A percentile compares a stretch with the other conserved stretches of the same genome.
Evolutionary conservation across 1,140 invertebrate genomes (phyloP).

Genomic region (Patella vulgata): DNA sequence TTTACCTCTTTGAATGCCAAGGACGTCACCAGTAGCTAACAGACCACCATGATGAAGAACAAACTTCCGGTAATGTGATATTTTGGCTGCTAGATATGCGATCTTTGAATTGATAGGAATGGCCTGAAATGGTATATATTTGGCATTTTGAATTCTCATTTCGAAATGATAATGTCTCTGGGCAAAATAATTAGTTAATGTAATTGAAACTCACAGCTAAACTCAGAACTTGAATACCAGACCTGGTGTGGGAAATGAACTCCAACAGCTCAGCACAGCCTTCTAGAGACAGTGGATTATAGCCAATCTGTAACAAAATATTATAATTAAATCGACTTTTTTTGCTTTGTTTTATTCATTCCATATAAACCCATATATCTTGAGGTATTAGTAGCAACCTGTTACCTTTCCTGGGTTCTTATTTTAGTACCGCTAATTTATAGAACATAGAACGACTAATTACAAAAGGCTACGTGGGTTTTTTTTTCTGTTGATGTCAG

Average conservation of each 20-base stretch:
- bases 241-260: slow-evolving; percentile 32
- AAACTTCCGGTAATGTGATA: slow-evolving; percentile 43
- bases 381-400: too few relatives aligned
- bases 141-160: background rate
- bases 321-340: background rate
- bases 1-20: slow-evolving; percentile 53
- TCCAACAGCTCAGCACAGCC: slow-evolving; percentile 51
- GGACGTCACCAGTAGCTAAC: slow-evolving; percentile 45
- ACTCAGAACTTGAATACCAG: slow-evolving; percentile 36
- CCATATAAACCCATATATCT: too few relatives aligned
- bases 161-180: background rate
- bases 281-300: slow-evolving; percentile 58
- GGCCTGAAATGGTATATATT: slow-evolving; percentile 32
- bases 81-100: slow-evolving; percentile 39
- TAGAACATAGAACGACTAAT: too few relatives aligned
- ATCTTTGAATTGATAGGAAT: slow-evolving; percentile 55
- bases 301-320: slow-evolving; percentile 45
- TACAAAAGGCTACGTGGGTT: too few relatives aligned
- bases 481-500: too few relatives aligned
- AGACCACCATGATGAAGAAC: slow-evolving; percentile 51
- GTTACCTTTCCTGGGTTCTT: too few relatives aligned
- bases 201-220: slow-evolving; percentile 39
- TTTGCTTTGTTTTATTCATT: too few relatives aligned
- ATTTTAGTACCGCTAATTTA: too few relatives aligned
- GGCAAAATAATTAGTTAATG: too few relatives aligned